Evolutionary conservation across 2,797 vertebrate species (phyloP).

Genomic region (Percopsis omiscomaycus): DNA sequence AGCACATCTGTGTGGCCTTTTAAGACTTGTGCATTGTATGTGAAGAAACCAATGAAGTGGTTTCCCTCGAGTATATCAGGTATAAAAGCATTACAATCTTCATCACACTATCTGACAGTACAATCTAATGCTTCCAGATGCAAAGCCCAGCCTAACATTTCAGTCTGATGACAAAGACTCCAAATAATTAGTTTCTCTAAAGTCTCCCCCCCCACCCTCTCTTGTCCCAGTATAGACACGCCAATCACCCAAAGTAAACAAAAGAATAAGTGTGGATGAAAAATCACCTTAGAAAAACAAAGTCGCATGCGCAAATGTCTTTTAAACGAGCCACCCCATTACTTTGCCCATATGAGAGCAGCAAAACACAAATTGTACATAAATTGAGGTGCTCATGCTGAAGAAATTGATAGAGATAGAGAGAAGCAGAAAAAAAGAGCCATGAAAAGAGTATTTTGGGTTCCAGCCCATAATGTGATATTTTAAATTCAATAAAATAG

Average conservation of each 20-base stretch:
- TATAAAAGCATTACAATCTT: slow-evolving; percentile 61
- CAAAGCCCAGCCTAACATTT: slow-evolving; percentile 66
- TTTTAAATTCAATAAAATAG: slow-evolving; percentile 24
- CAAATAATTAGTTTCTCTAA: slow-evolving; percentile 58
- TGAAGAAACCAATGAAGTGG: slow-evolving; percentile 32
- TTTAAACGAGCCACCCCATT: slow-evolving; percentile 80
- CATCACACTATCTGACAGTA: slow-evolving; percentile 54
- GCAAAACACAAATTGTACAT: slow-evolving; percentile 77
- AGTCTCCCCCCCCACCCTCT: slow-evolving; percentile 31
- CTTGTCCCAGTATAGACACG: too few relatives aligned
- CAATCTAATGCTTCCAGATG: slow-evolving; percentile 56
- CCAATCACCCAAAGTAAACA: not conserved
- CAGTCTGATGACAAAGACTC: slow-evolving; percentile 54
- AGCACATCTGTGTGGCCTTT: slow-evolving; percentile 25
- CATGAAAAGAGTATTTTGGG: not conserved
- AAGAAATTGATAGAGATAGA: slow-evolving; percentile 44
- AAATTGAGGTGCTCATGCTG: slow-evolving; percentile 71
- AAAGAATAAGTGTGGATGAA: slow-evolving; percentile 6
- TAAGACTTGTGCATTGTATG: not conserved
- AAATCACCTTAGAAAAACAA: slow-evolving; percentile 50
- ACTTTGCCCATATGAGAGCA: slow-evolving; percentile 71
- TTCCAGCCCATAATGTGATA: slow-evolving; percentile 20
- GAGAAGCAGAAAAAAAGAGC: slow-evolving; percentile 1
- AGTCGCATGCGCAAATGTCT: slow-evolving; percentile 73
- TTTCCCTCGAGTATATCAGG: slow-evolving; percentile 58